A percentile compares a stretch with the other conserved stretches of the same genome.
Conservation (phyloP, 2,113 vertebrate species). For the Pelobates fuscus region DNA sequence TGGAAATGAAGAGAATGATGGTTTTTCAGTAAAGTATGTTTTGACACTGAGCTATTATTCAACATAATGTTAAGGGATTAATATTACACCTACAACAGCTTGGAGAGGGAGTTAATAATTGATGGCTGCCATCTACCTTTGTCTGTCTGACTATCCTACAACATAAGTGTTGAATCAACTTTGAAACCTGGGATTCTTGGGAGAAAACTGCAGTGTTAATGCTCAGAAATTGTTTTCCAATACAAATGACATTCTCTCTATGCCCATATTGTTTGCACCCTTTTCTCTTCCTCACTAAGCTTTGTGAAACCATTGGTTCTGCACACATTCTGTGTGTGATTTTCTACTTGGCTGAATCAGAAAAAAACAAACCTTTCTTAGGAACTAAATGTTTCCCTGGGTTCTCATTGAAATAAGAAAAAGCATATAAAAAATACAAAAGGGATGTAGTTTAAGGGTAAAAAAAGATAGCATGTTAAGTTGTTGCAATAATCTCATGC, state of each 20-base stretch:
- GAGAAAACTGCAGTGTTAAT: conserved; percentile 67
- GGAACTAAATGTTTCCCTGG: conserved; percentile 82
- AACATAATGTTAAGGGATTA: conserved; percentile 63
- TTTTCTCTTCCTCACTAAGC: conserved; percentile 68
- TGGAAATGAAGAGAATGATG: conserved; percentile 51
- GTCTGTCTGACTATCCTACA: conserved; percentile 65
- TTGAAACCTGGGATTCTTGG: conserved; percentile 74
- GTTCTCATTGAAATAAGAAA: conserved; percentile 64
- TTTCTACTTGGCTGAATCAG: conserved; percentile 81
- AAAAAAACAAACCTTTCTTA: conserved; percentile 73
- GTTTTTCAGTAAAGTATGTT: conserved; percentile 57
- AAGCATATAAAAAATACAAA: conserved; percentile 29
- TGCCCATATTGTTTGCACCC: conserved; percentile 68
- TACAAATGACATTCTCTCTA: conserved; percentile 63
- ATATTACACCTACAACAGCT: conserved; percentile 64
- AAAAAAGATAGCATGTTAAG: conserved; percentile 63
- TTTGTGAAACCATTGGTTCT: conserved; percentile 68
- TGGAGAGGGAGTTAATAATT: conserved; percentile 69
- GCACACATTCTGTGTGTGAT: conserved; percentile 75
- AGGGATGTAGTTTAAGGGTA: conserved; percentile 48
- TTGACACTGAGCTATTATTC: conserved; percentile 62
- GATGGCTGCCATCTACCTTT: conserved; percentile 58
- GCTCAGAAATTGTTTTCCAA: conserved; percentile 75
- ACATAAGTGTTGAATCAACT: conserved; percentile 63
- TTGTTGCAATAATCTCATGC: conserved; percentile 74